Conservation (phyloP, 2,797 vertebrate species). For the Syngnathus rostellatus region DNA sequence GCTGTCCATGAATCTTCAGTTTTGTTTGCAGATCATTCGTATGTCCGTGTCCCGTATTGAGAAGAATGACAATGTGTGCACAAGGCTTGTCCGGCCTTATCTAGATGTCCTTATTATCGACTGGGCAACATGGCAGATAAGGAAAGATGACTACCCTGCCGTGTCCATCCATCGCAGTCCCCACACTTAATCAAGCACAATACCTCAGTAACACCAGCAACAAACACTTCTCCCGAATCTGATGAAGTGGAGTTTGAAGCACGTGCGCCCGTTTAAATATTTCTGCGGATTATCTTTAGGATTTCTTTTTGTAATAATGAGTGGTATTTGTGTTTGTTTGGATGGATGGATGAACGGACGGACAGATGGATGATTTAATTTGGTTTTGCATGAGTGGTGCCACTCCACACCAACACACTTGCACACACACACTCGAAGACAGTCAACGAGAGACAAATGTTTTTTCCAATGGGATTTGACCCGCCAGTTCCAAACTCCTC, state of each 20-base stretch:
- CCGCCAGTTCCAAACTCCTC: background rate
- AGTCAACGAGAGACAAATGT: too few species aligned
- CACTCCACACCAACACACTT: background rate
- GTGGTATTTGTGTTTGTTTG: background rate
- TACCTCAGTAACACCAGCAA: slow-evolving; percentile 15
- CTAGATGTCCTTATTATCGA: slow-evolving; percentile 71
- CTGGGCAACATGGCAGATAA: slow-evolving; percentile 63
- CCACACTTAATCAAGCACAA: slow-evolving; percentile 13
- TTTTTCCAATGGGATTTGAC: background rate
- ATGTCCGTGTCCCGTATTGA: slow-evolving; percentile 25
- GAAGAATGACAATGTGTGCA: slow-evolving; percentile 47
- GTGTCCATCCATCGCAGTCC: slow-evolving; percentile 23
- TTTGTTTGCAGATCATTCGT: slow-evolving; percentile 10
- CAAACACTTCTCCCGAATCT: slow-evolving; percentile 20
- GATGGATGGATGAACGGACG: background rate
- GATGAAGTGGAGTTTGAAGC: slow-evolving; percentile 35
- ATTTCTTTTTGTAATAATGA: background rate
- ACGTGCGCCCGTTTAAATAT: slow-evolving; percentile 18
- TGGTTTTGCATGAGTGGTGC: background rate
- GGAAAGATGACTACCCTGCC: slow-evolving; percentile 57
- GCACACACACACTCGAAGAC: too few species aligned
- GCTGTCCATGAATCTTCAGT: slow-evolving; percentile 7
- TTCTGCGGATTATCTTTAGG: background rate
- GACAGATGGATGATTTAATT: background rate
- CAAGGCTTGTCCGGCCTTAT: slow-evolving; percentile 58